Percentiles rank a stretch among this genome's conserved stretches.
These are phyloP conservation scores for Lagocephalus sceleratus DNA, from an alignment of 2,797 vertebrate genomes.

Conservation along the genomic window DNA sequence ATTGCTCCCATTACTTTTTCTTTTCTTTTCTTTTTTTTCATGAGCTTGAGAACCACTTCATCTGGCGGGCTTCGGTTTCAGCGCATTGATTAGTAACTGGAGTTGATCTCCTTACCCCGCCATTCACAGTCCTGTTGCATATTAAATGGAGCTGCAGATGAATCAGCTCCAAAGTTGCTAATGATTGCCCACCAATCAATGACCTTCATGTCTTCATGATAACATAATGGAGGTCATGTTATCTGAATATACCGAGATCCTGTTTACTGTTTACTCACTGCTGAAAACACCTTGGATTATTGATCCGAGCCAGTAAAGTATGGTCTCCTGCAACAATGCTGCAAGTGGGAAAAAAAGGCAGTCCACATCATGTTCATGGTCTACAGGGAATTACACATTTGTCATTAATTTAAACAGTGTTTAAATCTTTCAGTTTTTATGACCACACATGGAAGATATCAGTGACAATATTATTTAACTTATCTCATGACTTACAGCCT, in stretches of 20 bases:
- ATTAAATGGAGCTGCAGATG: conserved; percentile 32
- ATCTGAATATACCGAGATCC: conserved; percentile 50
- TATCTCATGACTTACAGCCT: no score
- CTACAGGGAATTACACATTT: background rate
- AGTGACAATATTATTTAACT: no score
- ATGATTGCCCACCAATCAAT: conserved; percentile 55
- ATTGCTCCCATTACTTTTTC: conserved; percentile 3
- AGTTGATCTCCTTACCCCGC: conserved; percentile 28
- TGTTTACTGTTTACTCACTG: conserved; percentile 57
- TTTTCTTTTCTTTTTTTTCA: background rate
- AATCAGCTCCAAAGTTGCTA: conserved; percentile 39
- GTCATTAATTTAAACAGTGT: background rate
- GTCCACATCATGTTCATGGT: no score
- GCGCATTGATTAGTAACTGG: conserved; percentile 27
- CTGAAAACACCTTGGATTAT: conserved; percentile 62
- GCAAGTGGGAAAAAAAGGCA: no score
- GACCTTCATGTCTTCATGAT: conserved; percentile 49
- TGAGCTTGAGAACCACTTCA: background rate
- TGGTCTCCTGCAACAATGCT: conserved; percentile 14
- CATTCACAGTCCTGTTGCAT: conserved; percentile 21
- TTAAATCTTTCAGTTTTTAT: conserved; percentile 1
- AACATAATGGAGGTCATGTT: conserved; percentile 61
- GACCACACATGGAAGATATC: background rate
- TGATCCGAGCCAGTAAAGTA: conserved; percentile 40
- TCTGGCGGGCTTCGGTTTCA: conserved; percentile 20